phyloP scores from a whole-genome alignment of 2,113 vertebrate species.

The Scatophagus argus region DNA sequence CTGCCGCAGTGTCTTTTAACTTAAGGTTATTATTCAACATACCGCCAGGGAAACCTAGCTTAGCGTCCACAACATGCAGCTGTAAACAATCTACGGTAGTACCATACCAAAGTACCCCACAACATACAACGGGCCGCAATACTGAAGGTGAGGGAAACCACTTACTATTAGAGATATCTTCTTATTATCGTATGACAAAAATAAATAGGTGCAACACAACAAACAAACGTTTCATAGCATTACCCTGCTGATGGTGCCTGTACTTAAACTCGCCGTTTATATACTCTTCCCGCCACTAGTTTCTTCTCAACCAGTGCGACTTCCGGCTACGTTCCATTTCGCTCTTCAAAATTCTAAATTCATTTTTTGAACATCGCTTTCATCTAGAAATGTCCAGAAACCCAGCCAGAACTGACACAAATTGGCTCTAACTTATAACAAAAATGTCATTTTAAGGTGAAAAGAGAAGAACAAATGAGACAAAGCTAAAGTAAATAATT shows the following conservation, averaged over 20 bases:
- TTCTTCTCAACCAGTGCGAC: background rate
- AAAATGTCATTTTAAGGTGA: background rate
- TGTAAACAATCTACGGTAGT: background rate
- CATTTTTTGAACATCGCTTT: background rate
- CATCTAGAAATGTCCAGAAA: rapidly evolving
- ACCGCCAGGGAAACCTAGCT: background rate
- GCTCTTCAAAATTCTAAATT: background rate
- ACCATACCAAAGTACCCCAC: background rate
- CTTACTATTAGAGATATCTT: constrained; percentile 52
- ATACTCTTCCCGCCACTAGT: constrained; percentile 51
- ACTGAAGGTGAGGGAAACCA: background rate
- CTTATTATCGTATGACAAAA: background rate
- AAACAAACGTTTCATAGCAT: no score
- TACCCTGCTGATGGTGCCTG: background rate
- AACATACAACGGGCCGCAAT: background rate
- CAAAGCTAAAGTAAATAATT: background rate
- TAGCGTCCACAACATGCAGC: background rate
- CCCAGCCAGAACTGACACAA: rapidly evolving
- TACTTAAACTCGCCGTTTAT: background rate
- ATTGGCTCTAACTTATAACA: rapidly evolving
- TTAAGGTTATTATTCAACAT: background rate
- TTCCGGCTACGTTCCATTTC: constrained; percentile 55
- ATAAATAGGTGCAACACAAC: background rate
- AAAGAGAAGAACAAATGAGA: rapidly evolving
- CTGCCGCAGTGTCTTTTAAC: background rate